These are phyloP conservation scores for Danio tinwini DNA, from an alignment of 2,797 vertebrate genomes.

Conservation along the genomic window DNA sequence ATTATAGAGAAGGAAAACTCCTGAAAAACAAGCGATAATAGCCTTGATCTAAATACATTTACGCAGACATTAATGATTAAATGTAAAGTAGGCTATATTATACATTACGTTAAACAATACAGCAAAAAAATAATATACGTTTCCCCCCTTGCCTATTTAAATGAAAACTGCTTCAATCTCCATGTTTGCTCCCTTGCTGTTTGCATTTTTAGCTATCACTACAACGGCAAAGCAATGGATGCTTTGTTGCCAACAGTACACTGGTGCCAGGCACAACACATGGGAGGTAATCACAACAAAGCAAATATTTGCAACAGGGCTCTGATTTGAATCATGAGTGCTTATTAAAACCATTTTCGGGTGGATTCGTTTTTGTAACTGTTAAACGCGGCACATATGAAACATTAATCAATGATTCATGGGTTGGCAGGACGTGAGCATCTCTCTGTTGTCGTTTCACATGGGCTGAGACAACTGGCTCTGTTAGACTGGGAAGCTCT, in stretches of 20 bases:
- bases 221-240: constrained; percentile 19
- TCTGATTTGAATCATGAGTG: background rate
- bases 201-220: constrained; percentile 36
- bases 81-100: background rate
- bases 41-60: no score
- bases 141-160: constrained; percentile 8
- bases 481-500: constrained; percentile 42
- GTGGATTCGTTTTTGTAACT: constrained; percentile 32
- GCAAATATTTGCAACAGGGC: constrained; percentile 17
- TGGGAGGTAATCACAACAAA: constrained; percentile 39
- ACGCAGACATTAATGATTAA: background rate
- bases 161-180: constrained; percentile 6
- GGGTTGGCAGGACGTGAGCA: constrained; percentile 43
- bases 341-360: background rate
- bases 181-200: background rate
- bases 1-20: constrained; percentile 7
- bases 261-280: constrained; percentile 43
- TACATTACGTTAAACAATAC: no score
- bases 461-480: constrained; percentile 49
- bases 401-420: constrained; percentile 37
- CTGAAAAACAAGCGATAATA: background rate
- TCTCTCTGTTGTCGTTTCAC: constrained; percentile 30
- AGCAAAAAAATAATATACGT: constrained; percentile 1
- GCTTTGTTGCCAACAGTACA: constrained; percentile 12
- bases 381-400: constrained; percentile 9